Conservation (phyloP, 2,888 invertebrate genomes). For the Unio pictorum region DNA sequence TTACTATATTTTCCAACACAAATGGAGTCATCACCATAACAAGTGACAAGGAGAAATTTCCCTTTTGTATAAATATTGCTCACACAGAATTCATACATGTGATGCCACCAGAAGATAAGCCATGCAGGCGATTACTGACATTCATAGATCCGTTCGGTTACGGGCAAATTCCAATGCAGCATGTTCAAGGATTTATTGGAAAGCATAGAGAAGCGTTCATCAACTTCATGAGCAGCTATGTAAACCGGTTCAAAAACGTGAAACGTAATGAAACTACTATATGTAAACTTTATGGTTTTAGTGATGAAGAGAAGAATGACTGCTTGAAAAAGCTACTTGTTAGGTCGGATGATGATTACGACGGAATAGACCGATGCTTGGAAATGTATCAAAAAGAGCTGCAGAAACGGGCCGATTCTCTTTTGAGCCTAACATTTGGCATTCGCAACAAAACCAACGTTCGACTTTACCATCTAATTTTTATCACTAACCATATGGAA, state of each 20-base stretch:
- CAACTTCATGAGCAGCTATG: constrained; percentile 16
- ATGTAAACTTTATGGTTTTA: background rate
- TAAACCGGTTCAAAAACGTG: background rate
- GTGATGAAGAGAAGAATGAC: too few species aligned
- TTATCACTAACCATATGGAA: constrained; percentile 5
- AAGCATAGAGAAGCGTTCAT: constrained; percentile 7
- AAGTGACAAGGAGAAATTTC: background rate
- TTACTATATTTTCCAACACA: background rate
- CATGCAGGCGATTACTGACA: background rate
- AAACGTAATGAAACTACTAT: background rate
- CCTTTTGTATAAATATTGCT: background rate
- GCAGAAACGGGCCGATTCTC: background rate
- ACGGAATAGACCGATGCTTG: too few species aligned
- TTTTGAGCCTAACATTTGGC: constrained; percentile 5
- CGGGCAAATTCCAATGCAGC: constrained; percentile 9
- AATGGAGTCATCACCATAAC: background rate
- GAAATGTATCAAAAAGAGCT: background rate
- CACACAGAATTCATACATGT: background rate
- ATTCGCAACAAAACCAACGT: constrained; percentile 2
- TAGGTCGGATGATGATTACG: too few species aligned
- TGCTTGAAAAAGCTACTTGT: too few species aligned
- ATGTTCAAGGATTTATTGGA: constrained; percentile 5
- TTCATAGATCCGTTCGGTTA: constrained; percentile 16
- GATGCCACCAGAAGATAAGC: background rate
- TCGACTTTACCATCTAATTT: constrained; percentile 8